Evolutionary conservation across 2,113 vertebrate genomes (phyloP), one percentile per base, ranked within the genome.

Genomic region (Scolopax mira): DNA sequence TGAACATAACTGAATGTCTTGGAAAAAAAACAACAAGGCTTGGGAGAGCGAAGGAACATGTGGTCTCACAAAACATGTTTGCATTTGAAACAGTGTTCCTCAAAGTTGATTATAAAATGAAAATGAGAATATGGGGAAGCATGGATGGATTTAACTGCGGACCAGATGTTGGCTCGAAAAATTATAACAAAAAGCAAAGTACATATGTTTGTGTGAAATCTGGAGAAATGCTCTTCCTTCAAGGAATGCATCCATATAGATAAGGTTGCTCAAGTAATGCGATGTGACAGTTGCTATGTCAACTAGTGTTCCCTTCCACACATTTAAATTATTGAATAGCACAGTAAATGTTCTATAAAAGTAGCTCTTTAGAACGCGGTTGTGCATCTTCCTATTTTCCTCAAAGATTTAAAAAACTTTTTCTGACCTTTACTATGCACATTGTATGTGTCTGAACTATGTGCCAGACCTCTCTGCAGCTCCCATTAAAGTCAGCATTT

Each of bases 261-360:
- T 95, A 85, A 94, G 94, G 84, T 92, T 87, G 96, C 89, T 96
- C 44, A 41, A 95, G 91, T 96, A 97, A 97, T 97, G 84, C 52
- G 77, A 97, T 97, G 91, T 94, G 98, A 97, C 97, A 96, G 97
- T 97, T 97, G 97, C 97, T 92, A 96, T 97, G 97, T 97, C 96
- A 97, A 95, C 96, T 87, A 46, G 41, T 28, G 31, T 96, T 96
- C 86, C n/a, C 77, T 96, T 95, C 90, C 91, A 79, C 79, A 89
- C 95, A 93, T 96, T 96, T 94, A 90, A 94, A 96, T 97, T 95
- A 97, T 93, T 96, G 97, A 97, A 96, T 51, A 90, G 89, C 95
- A 65, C 83, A 85, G 94, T 92, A 92, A 64, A 69, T 92, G 94
- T 95, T 96, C 95, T 96, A 89, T 95, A 97, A 92, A 90, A 94